Evolutionary conservation across 2,888 invertebrate species (phyloP).

Genomic region (Morinoia aosen): DNA sequence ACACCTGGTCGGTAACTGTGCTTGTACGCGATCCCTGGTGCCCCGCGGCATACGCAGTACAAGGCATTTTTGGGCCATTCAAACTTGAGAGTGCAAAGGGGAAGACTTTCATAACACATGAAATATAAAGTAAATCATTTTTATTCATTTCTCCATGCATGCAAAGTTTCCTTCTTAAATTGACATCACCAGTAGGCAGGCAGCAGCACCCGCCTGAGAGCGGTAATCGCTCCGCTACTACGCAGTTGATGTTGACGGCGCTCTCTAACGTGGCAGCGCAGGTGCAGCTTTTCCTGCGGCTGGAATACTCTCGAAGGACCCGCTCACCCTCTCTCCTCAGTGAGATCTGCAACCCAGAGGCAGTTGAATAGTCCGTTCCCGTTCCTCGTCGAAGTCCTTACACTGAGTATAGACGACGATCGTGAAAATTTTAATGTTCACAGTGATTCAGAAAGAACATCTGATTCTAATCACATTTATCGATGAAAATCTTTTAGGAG

Average conservation of each 20-base stretch:
- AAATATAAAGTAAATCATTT: background rate
- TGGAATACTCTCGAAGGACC: background rate
- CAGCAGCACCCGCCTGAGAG: background rate
- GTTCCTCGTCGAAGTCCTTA: background rate
- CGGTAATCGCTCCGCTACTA: background rate
- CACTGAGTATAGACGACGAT: background rate
- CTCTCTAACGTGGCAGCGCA: background rate
- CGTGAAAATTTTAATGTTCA: background rate
- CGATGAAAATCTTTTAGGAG: background rate
- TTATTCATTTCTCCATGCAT: background rate
- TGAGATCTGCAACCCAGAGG: background rate
- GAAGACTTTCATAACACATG: background rate
- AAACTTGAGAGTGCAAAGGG: background rate
- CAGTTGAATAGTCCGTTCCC: background rate
- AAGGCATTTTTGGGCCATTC: background rate
- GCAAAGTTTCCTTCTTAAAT: background rate
- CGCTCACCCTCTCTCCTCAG: background rate
- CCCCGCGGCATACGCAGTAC: background rate
- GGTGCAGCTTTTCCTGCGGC: background rate
- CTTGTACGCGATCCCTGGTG: background rate
- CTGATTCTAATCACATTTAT: background rate
- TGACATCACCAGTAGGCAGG: background rate
- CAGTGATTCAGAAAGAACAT: background rate
- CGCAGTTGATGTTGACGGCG: background rate
- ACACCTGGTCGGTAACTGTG: background rate